Base-by-base conservation (phyloP, 2,888 invertebrate genomes). In the Eupithecia centaureata region DNA sequence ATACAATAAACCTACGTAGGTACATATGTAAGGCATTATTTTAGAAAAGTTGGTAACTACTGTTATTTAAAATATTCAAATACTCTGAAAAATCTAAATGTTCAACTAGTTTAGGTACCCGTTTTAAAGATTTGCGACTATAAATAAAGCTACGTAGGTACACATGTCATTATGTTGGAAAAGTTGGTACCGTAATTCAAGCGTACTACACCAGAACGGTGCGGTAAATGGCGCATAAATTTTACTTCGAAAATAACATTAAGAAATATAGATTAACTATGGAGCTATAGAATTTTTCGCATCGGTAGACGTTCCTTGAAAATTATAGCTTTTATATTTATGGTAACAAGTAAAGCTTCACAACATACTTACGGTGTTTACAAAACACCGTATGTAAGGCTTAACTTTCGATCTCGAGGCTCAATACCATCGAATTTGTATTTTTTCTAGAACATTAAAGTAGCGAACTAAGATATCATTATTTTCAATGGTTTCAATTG, bases 211-310 rank as follows among this genome's bases (percentile, higher is more conserved):
- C 64, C 65, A 82, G 84, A 80, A 85, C 82, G 84, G 82, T 76
- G 80, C 80, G 80, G 86, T 86, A 88, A 90, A 89, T 88, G 88
- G 86, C 84, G 80, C 88, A 90, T 89, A 90, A 89, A 91, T 90
- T 88, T 84, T 82, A 77, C 85, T 85, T 86, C 83, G 82, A 83
- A 85, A 88, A 88, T 85, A 86, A 87, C 86, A 86, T 88, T 88
- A 88, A 86, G 87, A 87, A 86, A 87, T 86, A 86, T 86, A 88
- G 84, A 88, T 88, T 86, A 69, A 62, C 65, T 68, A 87, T 82
- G 81, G 81, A 78, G 54, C 57, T 32, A 81, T 80, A 78, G 81
- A 87, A 85, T 83, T 82, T 76, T 76, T 77, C 76, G 75, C 79
- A 79, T 76, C 77, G 78, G 79, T 79, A 75, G 74, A 52, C 52